Evolutionary conservation across 1,140 invertebrate species (phyloP).

Genomic region (Drosophila ficusphila): DNA sequence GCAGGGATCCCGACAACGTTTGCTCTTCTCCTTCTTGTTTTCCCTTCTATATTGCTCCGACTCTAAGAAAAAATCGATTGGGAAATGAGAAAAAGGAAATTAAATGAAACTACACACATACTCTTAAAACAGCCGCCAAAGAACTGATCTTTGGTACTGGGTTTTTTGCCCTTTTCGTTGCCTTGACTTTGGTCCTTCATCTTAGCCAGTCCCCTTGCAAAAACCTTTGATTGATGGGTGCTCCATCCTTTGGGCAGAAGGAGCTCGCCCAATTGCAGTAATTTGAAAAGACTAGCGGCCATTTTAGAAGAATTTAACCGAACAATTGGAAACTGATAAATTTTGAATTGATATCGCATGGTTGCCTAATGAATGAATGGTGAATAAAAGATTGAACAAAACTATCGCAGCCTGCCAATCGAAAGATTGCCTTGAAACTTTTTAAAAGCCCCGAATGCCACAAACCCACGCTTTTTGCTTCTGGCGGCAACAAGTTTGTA

Average conservation of each 20-base stretch:
- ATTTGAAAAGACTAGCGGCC: conserved; percentile 2
- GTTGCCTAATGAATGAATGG: background rate
- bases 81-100: background rate
- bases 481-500: conserved; percentile 47
- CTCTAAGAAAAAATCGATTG: background rate
- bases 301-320: background rate
- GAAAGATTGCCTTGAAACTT: conserved; percentile 25
- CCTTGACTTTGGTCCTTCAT: conserved; percentile 4
- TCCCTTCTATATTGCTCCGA: conserved; percentile 1
- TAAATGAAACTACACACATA: conserved; percentile 6
- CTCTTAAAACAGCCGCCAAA: conserved; percentile 38
- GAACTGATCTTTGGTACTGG: conserved; percentile 18
- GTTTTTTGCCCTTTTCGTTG: conserved; percentile 13
- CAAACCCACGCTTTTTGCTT: background rate
- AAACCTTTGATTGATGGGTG: conserved; percentile 3
- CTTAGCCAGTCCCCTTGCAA: conserved; percentile 13
- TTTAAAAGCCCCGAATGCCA: conserved; percentile 2
- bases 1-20: conserved; percentile 26
- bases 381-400: background rate
- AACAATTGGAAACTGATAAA: background rate
- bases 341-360: background rate
- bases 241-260: background rate
- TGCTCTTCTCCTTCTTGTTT: conserved; percentile 4
- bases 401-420: conserved; percentile 22
- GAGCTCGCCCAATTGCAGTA: conserved; percentile 7